These are phyloP conservation scores for Eupithecia tripunctaria DNA, from an alignment of 2,888 invertebrate genomes.

Conservation along the genomic window DNA sequence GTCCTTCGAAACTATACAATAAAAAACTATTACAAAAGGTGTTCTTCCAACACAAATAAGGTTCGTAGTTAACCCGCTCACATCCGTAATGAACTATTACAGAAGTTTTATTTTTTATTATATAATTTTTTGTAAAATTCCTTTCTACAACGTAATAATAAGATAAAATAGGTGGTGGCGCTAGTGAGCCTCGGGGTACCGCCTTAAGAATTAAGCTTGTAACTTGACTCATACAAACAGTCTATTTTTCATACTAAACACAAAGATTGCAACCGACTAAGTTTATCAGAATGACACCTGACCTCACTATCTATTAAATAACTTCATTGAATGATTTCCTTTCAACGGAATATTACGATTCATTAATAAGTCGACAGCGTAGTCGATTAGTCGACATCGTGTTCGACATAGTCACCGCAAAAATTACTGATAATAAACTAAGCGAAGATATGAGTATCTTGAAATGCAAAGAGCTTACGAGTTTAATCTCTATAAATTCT, in stretches of 20 bases:
- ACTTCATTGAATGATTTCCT: background rate
- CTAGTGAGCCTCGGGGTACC: too few species aligned
- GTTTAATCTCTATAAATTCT: background rate
- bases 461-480: background rate
- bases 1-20: too few species aligned
- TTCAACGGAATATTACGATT: slow-evolving; percentile 12
- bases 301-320: slow-evolving; percentile 8
- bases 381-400: background rate
- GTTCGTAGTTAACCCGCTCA: too few species aligned
- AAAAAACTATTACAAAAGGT: too few species aligned
- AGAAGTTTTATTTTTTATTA: too few species aligned
- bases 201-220: too few species aligned
- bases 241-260: background rate
- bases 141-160: too few species aligned
- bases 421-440: background rate
- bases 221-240: background rate
- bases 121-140: too few species aligned
- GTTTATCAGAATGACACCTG: slow-evolving; percentile 9
- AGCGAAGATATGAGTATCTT: background rate
- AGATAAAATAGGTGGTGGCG: too few species aligned
- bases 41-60: too few species aligned
- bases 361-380: background rate
- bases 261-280: background rate
- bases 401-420: background rate
- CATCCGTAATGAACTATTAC: too few species aligned